Conservation (phyloP, 1,140 invertebrate genomes). For the Macrobrachium nipponense region DNA sequence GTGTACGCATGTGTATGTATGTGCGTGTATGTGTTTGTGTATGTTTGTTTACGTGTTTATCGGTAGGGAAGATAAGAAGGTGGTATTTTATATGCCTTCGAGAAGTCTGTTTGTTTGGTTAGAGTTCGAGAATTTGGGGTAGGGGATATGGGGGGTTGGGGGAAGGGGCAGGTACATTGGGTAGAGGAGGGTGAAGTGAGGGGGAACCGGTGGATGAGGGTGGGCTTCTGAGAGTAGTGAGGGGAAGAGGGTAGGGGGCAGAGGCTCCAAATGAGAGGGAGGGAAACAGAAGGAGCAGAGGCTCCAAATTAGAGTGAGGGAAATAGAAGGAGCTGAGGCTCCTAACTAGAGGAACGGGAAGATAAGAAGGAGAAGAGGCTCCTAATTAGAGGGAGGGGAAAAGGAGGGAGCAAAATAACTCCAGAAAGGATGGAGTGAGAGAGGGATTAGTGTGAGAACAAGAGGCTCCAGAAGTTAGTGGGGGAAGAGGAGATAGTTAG, state of each 20-base stretch:
- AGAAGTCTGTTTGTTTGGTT: too few relatives aligned
- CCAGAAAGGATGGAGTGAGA: neutral
- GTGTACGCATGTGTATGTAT: too few relatives aligned
- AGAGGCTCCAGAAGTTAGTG: too few relatives aligned
- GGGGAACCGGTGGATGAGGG: too few relatives aligned
- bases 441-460: neutral
- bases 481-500: neutral
- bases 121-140: too few relatives aligned
- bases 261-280: neutral
- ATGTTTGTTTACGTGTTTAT: neutral
- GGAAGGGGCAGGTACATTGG: neutral
- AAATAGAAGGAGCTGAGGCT: neutral
- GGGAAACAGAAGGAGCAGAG: too few relatives aligned
- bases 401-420: neutral
- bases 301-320: constrained; percentile 1
- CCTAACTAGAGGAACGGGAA: neutral
- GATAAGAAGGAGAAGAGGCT: neutral
- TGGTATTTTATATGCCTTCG: neutral
- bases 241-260: neutral
- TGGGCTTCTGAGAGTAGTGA: neutral
- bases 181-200: too few relatives aligned
- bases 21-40: too few relatives aligned
- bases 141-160: neutral
- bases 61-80: neutral
- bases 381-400: neutral